Conservation (phyloP, 2,113 vertebrate species). For the Apeltes quadracus region DNA sequence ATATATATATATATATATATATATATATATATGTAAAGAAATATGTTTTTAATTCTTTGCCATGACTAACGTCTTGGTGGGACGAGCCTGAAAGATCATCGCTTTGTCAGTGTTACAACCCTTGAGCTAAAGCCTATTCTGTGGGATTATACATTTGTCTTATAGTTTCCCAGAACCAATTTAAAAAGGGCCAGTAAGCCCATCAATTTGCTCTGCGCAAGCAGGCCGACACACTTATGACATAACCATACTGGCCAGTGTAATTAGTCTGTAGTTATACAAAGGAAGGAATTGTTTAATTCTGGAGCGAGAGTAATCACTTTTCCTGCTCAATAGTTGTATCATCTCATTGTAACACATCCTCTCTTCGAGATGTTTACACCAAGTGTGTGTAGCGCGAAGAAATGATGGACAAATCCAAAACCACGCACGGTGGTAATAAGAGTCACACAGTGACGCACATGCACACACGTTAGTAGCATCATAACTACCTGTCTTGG, state of each 20-base stretch:
- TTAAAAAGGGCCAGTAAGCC: slow-evolving; percentile 53
- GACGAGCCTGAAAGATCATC: slow-evolving; percentile 42
- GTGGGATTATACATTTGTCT: slow-evolving; percentile 42
- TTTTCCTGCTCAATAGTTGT: slow-evolving; percentile 62
- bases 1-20: too few relatives aligned
- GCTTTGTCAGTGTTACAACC: slow-evolving; percentile 50
- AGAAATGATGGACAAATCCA: slow-evolving; percentile 48
- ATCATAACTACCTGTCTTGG: slow-evolving; percentile 72
- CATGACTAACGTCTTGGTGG: slow-evolving; percentile 41
- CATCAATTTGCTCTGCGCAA: slow-evolving; percentile 71
- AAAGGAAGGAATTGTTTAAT: slow-evolving; percentile 77
- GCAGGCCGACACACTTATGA: slow-evolving; percentile 70
- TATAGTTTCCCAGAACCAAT: slow-evolving; percentile 60
- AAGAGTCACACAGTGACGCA: slow-evolving; percentile 42
- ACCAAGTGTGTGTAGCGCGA: slow-evolving; percentile 18
- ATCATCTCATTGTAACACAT: slow-evolving; percentile 60
- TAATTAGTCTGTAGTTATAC: slow-evolving; percentile 79
- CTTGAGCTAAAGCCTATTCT: slow-evolving; percentile 45
- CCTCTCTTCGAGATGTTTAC: slow-evolving; percentile 39
- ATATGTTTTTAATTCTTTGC: slow-evolving; percentile 48
- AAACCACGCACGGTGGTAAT: slow-evolving; percentile 28
- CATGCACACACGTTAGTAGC: slow-evolving; percentile 38
- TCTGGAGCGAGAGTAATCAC: slow-evolving; percentile 64
- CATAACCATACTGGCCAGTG: slow-evolving; percentile 66
- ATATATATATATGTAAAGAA: too few relatives aligned